These are phyloP conservation scores for Porites australiensis DNA, from an alignment of 64 coral and sea anemone species.

Conservation along the genomic window DNA sequence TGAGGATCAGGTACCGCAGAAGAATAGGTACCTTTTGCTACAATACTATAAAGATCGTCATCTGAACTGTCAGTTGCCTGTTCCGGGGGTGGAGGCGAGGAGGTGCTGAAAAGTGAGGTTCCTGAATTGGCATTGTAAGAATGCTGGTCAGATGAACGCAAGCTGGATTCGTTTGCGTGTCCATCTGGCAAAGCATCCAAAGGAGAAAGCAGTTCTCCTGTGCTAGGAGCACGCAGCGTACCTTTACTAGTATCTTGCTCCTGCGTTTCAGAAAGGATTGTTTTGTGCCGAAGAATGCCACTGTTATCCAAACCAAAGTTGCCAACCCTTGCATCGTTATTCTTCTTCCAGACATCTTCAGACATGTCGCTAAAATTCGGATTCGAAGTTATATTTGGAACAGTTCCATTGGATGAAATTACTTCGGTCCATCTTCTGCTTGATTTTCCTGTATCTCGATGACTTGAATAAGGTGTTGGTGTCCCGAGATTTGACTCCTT, in stretches of 20 bases:
- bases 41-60: constrained; percentile 80
- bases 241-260: constrained; percentile 3
- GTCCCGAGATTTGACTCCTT: not conserved
- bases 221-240: constrained; percentile 43
- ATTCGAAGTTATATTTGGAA: constrained; percentile 7
- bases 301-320: not conserved
- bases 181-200: constrained; percentile 45
- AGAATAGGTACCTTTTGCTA: constrained; percentile 76
- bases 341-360: not conserved
- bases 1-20: constrained; percentile 45
- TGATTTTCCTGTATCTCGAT: not conserved
- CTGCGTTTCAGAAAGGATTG: constrained; percentile 26
- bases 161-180: constrained; percentile 28
- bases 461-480: not conserved
- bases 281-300: not conserved
- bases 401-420: not conserved
- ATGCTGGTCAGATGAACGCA: constrained; percentile 32
- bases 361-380: constrained; percentile 17
- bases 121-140: constrained; percentile 3
- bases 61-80: constrained; percentile 70
- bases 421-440: not conserved
- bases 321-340: not conserved
- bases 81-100: constrained; percentile 66
- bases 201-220: constrained; percentile 48
- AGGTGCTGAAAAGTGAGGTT: constrained; percentile 20